A percentile compares a stretch with the other conserved stretches of the same genome.
phyloP scores from a whole-genome alignment of 2,888 invertebrate genomes.

The Cephus runcator region DNA sequence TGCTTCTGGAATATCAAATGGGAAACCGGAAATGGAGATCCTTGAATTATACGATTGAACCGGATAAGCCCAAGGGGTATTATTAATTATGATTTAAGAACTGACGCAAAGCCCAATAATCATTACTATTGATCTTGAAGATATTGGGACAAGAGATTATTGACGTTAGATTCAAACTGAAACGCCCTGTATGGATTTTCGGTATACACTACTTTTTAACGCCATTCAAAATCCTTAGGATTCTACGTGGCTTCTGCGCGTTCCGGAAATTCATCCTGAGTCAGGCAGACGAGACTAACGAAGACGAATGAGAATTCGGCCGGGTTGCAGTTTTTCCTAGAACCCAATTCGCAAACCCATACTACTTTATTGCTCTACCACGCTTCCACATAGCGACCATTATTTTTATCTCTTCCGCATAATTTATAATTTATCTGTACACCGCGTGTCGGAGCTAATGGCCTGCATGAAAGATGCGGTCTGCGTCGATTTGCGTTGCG shows the following conservation, averaged over 20 bases:
- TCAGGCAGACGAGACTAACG: slow-evolving; percentile 32
- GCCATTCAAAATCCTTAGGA: background rate
- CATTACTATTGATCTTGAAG: background rate
- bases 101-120: background rate
- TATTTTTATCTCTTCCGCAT: slow-evolving; percentile 55
- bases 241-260: background rate
- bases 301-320: slow-evolving; percentile 40
- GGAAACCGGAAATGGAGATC: background rate
- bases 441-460: slow-evolving; percentile 26
- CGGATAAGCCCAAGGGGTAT: background rate
- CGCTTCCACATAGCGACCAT: slow-evolving; percentile 5
- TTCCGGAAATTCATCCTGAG: background rate
- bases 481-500: background rate
- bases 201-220: background rate
- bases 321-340: slow-evolving; percentile 15
- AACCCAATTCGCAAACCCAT: slow-evolving; percentile 26
- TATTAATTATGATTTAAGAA: background rate
- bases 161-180: background rate
- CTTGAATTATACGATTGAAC: background rate
- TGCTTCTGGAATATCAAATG: background rate
- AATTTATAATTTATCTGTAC: slow-evolving; percentile 49
- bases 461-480: background rate
- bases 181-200: background rate
- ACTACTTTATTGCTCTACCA: background rate
- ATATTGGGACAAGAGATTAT: background rate